These are phyloP conservation scores for Onychomys arenicola DNA, from an alignment of 2,797 vertebrate species.

Conservation along the genomic window DNA sequence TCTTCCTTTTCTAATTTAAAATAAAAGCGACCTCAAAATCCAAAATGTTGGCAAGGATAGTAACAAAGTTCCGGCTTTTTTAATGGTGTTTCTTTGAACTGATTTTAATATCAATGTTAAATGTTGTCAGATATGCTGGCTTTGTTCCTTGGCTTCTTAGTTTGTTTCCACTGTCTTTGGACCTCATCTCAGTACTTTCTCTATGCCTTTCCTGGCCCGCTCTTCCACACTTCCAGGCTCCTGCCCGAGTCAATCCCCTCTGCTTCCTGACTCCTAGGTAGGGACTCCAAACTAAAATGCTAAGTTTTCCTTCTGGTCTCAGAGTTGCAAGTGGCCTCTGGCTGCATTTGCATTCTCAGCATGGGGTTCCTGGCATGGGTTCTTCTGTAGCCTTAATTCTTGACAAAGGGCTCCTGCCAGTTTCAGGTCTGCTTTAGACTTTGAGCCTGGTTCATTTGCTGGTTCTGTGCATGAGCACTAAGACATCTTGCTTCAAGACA, in stretches of 20 bases:
- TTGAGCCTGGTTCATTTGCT: background rate
- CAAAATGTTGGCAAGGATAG: background rate
- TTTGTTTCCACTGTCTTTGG: background rate
- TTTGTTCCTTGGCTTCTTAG: background rate
- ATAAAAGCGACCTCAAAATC: background rate
- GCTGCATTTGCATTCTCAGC: background rate
- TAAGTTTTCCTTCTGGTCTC: background rate
- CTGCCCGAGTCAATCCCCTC: background rate
- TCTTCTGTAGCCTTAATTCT: background rate
- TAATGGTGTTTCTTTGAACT: background rate
- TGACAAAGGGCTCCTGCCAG: background rate
- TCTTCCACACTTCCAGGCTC: background rate
- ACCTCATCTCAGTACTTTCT: background rate
- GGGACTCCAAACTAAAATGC: slow-evolving; percentile 10
- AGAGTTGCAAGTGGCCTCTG: background rate
- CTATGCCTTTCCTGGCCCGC: background rate
- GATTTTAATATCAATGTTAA: background rate
- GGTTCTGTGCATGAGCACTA: background rate
- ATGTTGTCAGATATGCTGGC: background rate
- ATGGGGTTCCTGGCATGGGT: background rate
- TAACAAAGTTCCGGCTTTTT: background rate
- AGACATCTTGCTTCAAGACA: background rate
- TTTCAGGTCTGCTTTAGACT: background rate
- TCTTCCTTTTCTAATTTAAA: background rate
- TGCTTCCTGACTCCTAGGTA: background rate